Conservation (phyloP, 2,797 vertebrate genomes). For the Takifugu rubripes region DNA sequence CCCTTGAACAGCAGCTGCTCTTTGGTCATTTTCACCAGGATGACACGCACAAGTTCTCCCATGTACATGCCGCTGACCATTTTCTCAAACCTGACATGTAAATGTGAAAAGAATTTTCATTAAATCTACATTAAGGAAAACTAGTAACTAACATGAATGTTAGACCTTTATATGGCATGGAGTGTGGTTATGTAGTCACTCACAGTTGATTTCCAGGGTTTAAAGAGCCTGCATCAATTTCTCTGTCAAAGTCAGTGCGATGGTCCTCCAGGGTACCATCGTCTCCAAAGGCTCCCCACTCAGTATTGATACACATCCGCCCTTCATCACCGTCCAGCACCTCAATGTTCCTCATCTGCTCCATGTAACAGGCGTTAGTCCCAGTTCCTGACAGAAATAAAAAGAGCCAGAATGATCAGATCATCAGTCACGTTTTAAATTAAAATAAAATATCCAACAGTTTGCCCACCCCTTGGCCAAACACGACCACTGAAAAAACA, state of each 20-base stretch:
- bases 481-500: no score
- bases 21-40: conserved; percentile 93
- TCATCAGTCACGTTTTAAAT: background rate
- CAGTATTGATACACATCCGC: conserved; percentile 94
- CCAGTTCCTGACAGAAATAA: conserved; percentile 80
- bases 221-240: conserved; percentile 91
- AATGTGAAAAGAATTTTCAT: background rate
- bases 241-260: conserved; percentile 86
- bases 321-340: conserved; percentile 92
- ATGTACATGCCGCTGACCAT: conserved; percentile 98
- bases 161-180: no score
- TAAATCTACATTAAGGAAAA: background rate
- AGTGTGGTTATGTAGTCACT: conserved; percentile 52
- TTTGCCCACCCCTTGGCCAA: no score
- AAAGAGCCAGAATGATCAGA: background rate
- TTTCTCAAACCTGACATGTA: conserved; percentile 87
- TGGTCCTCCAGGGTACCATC: conserved; percentile 85
- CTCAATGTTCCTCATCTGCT: conserved; percentile 94
- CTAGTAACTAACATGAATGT: background rate
- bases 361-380: conserved; percentile 97
- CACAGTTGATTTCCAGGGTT: conserved; percentile 95
- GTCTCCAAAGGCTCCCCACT: conserved; percentile 96
- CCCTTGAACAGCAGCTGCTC: conserved; percentile 85
- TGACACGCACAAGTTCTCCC: conserved; percentile 93
- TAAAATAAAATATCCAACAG: background rate